Conservation (phyloP, 64 coral and sea anemone genomes). For the Hydrozoanthus tunicans region DNA sequence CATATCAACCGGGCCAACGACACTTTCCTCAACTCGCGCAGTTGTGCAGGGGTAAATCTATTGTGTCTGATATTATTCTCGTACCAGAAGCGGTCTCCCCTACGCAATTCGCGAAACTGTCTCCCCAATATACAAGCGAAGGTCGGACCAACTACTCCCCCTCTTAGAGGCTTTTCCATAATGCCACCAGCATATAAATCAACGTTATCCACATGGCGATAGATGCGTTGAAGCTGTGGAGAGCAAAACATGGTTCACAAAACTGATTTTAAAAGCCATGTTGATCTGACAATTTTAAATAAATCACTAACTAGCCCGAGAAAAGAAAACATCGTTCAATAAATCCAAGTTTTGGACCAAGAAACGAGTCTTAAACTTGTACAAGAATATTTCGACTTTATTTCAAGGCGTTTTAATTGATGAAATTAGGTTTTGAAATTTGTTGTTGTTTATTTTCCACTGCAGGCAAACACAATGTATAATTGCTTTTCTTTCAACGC, state of each 20-base stretch:
- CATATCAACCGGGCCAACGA: slow-evolving; percentile 67
- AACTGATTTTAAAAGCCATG: not conserved
- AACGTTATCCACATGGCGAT: slow-evolving; percentile 15
- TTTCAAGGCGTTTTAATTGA: too few species aligned
- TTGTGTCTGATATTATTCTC: slow-evolving; percentile 35
- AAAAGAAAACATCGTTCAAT: too few species aligned
- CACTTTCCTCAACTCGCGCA: slow-evolving; percentile 45
- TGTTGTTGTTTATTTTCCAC: too few species aligned
- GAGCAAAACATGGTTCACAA: not conserved
- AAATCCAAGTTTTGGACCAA: too few species aligned
- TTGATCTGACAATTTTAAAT: not conserved
- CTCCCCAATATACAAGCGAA: slow-evolving; percentile 48
- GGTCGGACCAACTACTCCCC: slow-evolving; percentile 40
- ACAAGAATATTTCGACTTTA: too few species aligned
- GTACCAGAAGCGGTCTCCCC: slow-evolving; percentile 81
- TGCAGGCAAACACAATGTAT: too few species aligned
- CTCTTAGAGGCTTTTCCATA: not conserved
- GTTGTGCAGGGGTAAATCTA: slow-evolving; percentile 47
- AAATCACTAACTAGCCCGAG: too few species aligned
- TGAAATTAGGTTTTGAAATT: too few species aligned
- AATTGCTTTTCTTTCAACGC: too few species aligned
- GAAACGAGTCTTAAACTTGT: too few species aligned
- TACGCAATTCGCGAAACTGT: slow-evolving; percentile 42
- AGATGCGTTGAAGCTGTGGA: not conserved
- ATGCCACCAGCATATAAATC: not conserved